phyloP scores from a whole-genome alignment of 2,888 invertebrate genomes.

The Dascillus cervinus region DNA sequence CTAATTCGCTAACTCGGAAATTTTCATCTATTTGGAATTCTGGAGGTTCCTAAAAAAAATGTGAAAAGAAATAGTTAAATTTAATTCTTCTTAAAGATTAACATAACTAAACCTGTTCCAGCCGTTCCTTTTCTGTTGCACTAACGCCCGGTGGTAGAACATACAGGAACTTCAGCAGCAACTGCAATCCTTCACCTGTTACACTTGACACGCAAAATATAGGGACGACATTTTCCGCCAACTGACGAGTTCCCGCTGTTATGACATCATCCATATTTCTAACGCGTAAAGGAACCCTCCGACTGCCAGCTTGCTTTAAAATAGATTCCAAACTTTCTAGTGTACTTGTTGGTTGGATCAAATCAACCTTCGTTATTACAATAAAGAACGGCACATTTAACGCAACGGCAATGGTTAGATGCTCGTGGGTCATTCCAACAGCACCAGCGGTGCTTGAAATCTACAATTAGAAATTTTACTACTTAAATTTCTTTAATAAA shows the following conservation, averaged over 20 bases:
- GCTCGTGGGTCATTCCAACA: constrained; percentile 81
- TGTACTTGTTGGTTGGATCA: constrained; percentile 54
- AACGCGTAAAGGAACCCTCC: constrained; percentile 57
- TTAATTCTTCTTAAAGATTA: constrained; percentile 1
- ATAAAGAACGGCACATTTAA: constrained; percentile 86
- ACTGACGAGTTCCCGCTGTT: constrained; percentile 62
- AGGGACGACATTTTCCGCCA: constrained; percentile 59
- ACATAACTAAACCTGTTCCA: constrained; percentile 57
- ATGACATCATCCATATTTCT: constrained; percentile 64
- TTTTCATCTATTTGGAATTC: constrained; percentile 94
- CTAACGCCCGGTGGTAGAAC: constrained; percentile 65
- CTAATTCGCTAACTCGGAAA: constrained; percentile 75
- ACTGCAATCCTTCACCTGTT: constrained; percentile 73
- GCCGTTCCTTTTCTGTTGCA: constrained; percentile 56
- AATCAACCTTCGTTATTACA: constrained; percentile 89
- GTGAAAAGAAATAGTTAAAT: constrained; percentile 4
- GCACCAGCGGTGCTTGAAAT: constrained; percentile 76
- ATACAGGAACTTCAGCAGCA: constrained; percentile 79
- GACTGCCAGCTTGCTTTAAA: constrained; percentile 58
- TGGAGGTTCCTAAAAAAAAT: constrained; percentile 52
- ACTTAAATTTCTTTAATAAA: not conserved
- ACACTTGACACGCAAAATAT: constrained; percentile 90
- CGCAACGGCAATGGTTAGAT: constrained; percentile 75
- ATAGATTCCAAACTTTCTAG: constrained; percentile 53
- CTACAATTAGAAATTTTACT: constrained; percentile 39